Conservation (phyloP, 2,888 invertebrate species). For the Phyllotreta striolata region DNA sequence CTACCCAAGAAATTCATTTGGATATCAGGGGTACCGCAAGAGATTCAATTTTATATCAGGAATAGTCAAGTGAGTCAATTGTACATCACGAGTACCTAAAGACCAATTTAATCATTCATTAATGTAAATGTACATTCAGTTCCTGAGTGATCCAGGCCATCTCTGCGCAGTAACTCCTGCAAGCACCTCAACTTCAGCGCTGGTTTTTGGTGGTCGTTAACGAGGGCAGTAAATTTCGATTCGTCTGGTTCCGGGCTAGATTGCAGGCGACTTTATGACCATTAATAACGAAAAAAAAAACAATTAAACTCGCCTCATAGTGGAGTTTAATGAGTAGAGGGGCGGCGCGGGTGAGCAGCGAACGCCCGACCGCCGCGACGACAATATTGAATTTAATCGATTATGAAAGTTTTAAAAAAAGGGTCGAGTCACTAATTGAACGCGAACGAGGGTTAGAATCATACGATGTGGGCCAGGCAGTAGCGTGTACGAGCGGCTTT, state of each 20-base stretch:
- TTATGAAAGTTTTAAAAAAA: conserved; percentile 34
- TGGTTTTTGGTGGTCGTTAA: too few species aligned
- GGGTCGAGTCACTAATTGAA: conserved; percentile 33
- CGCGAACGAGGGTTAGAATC: conserved; percentile 29
- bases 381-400: conserved; percentile 37
- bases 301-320: conserved; percentile 25
- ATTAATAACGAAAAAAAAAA: conserved; percentile 29
- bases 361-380: conserved; percentile 22
- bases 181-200: too few species aligned
- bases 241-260: not conserved
- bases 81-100: too few species aligned
- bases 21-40: too few species aligned
- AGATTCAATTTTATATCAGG: too few species aligned
- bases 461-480: conserved; percentile 17
- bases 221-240: too few species aligned
- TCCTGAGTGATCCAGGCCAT: too few species aligned
- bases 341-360: conserved; percentile 2
- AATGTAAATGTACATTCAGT: too few species aligned
- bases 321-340: conserved; percentile 26
- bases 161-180: too few species aligned
- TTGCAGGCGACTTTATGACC: conserved; percentile 4
- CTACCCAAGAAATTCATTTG: too few species aligned
- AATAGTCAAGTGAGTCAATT: too few species aligned
- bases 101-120: too few species aligned
- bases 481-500: not conserved